Evolutionary conservation across 2,797 vertebrate genomes (phyloP).

Genomic region (Hapalemur alaotrensis): DNA sequence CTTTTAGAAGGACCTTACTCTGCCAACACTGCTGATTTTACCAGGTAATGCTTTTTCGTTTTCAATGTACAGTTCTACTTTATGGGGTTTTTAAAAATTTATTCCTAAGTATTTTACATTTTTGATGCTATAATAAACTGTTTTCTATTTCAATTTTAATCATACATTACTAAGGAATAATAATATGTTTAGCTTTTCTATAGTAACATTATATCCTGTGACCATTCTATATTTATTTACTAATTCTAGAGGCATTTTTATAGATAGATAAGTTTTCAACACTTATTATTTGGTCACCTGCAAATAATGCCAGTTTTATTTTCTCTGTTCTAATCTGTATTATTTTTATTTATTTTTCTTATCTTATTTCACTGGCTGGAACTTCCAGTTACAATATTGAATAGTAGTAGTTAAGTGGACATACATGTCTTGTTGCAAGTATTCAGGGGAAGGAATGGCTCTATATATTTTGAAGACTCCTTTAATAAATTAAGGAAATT

Average conservation of each 20-base stretch:
- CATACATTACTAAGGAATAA: neutral
- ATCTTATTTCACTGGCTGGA: neutral
- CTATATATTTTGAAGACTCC: neutral
- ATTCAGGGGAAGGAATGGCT: neutral
- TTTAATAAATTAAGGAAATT: neutral
- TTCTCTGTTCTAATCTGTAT: neutral
- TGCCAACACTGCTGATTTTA: neutral
- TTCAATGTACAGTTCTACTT: neutral
- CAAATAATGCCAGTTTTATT: neutral
- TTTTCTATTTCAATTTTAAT: neutral
- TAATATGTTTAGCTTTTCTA: neutral
- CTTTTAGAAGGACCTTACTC: neutral
- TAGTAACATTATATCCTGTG: neutral
- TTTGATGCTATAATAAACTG: neutral
- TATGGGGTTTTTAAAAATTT: neutral
- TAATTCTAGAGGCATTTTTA: neutral
- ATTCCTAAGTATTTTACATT: neutral
- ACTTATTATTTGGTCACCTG: neutral
- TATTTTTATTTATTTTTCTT: neutral
- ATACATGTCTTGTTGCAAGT: neutral
- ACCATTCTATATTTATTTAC: neutral
- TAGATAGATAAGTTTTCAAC: neutral
- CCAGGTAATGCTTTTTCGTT: neutral
- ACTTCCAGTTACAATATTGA: neutral
- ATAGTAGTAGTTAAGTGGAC: neutral